Base-by-base conservation (phyloP, 2,797 vertebrate species). In the Ispidina lecontei region DNA sequence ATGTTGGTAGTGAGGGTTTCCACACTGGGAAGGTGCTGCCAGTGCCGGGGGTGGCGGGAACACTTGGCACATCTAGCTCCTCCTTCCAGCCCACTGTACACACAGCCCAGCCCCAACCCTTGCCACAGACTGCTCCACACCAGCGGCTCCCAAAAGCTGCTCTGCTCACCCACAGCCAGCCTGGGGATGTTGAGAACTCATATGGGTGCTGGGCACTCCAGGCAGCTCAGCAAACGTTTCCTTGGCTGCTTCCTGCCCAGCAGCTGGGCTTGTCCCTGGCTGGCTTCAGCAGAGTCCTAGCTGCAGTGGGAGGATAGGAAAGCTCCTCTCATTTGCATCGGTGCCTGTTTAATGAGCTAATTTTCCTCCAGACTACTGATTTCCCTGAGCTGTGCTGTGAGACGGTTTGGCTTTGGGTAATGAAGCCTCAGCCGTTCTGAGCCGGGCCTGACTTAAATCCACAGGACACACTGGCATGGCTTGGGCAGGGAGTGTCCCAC, bases 271-370 rank as follows among this genome's bases (percentile, higher is more conserved):
- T 14, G 26, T 7, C 46, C 29, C 35, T 13, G 28, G 12, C 18
- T 2, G 0, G 9, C 22, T 25, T 23, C 58, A 60, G 58, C 41
- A 18, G 13, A 18, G 10, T 20, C 2, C 0, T 2, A 4, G 55
- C 10, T 29, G 52, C 67, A n/a, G 63, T 0, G 0, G 69, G 43
- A 71, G 67, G 87, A 29, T 15, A 8, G 10, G 29, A 54, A 51
- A 5, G 19, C 54, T 84, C 71, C 71, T 81, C 0, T 0, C 9
- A 3, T 20, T 37, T 69, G 56, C 16, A 31, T 62, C 64, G 72
- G 49, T 84, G 83, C 31, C 31, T 95, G 39, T 54, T 67, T 76
- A 89, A 94, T 83, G 79, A 97, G 67, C 63, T 95, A 11, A 90
- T 96, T 96, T 95, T 59, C 75, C 81, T 72, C 77, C 22, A 5